Evolutionary conservation across 2,797 vertebrate genomes (phyloP).

Genomic region (Cossypha dichroa): DNA sequence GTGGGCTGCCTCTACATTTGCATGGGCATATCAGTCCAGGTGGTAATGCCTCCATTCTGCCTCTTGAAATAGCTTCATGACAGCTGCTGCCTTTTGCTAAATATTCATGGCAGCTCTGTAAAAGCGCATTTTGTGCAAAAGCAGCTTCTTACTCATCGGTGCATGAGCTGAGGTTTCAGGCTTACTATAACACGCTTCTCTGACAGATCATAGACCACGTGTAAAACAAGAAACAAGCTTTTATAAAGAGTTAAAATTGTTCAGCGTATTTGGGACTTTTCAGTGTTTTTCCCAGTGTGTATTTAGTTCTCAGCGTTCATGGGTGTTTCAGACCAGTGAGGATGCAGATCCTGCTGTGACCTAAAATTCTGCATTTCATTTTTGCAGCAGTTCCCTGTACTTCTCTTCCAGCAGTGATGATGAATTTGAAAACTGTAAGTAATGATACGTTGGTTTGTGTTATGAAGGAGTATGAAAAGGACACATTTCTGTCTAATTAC

Average conservation of each 20-base stretch:
- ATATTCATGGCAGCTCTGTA: accelerated
- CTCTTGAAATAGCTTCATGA: background rate
- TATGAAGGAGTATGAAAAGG: background rate
- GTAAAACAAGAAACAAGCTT: background rate
- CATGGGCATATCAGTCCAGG: background rate
- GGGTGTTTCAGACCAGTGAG: background rate
- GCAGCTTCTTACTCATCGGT: background rate
- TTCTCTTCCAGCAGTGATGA: slow-evolving; percentile 80
- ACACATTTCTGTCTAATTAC: accelerated
- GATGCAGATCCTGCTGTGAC: background rate
- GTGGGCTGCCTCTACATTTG: accelerated
- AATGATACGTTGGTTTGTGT: background rate
- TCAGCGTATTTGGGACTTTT: accelerated
- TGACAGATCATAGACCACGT: accelerated
- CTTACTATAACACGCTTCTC: background rate
- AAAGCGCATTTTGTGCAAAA: background rate
- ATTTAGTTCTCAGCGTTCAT: background rate
- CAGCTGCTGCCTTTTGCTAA: accelerated
- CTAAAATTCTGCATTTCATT: background rate
- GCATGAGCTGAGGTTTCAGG: background rate
- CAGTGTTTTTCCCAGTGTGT: background rate
- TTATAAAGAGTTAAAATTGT: background rate
- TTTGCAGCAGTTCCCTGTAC: slow-evolving; percentile 16
- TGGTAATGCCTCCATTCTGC: background rate
- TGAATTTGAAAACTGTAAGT: slow-evolving; percentile 82